Evolutionary conservation across 2,888 invertebrate species (phyloP).

Genomic region (Notocelia uddmanniana): DNA sequence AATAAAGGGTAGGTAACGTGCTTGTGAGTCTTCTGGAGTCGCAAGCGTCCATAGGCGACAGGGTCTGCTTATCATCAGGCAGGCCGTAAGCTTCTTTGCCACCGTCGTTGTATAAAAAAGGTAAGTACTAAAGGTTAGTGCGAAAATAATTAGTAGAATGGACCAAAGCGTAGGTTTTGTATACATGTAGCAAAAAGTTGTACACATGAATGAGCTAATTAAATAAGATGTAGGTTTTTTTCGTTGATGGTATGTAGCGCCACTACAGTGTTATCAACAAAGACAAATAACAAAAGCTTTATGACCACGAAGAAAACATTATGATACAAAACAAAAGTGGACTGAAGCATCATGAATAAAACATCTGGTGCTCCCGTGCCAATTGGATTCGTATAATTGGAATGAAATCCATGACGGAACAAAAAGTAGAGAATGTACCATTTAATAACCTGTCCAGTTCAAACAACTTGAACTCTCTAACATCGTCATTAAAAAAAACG

Average conservation of each 20-base stretch:
- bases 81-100: too few species aligned
- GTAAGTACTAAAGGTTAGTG: too few species aligned
- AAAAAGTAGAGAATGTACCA: constrained; percentile 25
- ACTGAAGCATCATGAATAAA: constrained; percentile 57
- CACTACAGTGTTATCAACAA: constrained; percentile 9
- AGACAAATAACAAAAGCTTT: constrained; percentile 29
- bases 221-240: neutral
- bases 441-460: neutral
- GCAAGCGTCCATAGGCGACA: too few species aligned
- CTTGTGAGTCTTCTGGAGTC: too few species aligned
- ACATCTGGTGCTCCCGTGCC: constrained; percentile 51
- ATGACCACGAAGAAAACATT: constrained; percentile 43
- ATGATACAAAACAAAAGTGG: constrained; percentile 44
- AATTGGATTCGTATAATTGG: constrained; percentile 58
- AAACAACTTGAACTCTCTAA: too few species aligned
- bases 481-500: too few species aligned
- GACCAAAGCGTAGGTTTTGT: too few species aligned
- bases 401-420: constrained; percentile 50
- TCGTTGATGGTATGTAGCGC: neutral
- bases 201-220: neutral
- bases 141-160: too few species aligned
- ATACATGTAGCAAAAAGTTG: too few species aligned
- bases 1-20: too few species aligned
- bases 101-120: too few species aligned
- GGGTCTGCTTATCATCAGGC: too few species aligned